Evolutionary conservation across 2,113 vertebrate genomes (phyloP).

Genomic region (Montifringilla adamsi): DNA sequence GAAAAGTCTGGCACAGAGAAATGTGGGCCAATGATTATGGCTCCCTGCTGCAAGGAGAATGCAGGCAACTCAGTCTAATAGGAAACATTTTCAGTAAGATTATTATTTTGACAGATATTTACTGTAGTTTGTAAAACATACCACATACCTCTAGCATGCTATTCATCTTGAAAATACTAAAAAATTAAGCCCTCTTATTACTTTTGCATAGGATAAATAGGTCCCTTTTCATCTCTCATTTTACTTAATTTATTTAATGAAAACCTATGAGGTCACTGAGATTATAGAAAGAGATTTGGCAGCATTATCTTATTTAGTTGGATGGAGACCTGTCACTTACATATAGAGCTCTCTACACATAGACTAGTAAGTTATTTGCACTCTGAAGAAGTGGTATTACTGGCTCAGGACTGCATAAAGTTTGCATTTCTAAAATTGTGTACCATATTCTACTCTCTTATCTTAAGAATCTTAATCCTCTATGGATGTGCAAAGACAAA

Average conservation of each 20-base stretch:
- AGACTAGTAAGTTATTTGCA: slow-evolving; percentile 56
- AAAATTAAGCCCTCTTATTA: neutral
- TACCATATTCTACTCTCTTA: neutral
- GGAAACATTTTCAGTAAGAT: neutral
- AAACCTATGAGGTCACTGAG: slow-evolving; percentile 63
- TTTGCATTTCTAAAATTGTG: slow-evolving; percentile 39
- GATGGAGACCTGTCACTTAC: slow-evolving; percentile 49
- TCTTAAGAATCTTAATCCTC: neutral
- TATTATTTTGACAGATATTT: neutral
- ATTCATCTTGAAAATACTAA: neutral
- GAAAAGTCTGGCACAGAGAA: neutral
- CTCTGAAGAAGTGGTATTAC: slow-evolving; percentile 41
- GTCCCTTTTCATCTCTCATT: slow-evolving; percentile 2
- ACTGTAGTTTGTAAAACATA: neutral
- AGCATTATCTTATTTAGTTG: slow-evolving; percentile 56
- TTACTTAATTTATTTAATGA: slow-evolving; percentile 57
- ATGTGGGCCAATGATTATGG: neutral
- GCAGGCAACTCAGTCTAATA: neutral
- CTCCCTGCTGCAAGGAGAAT: neutral
- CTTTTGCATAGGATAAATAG: neutral
- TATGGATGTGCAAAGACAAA: neutral
- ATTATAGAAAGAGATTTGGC: slow-evolving; percentile 54
- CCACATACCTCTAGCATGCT: neutral
- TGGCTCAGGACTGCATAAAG: neutral
- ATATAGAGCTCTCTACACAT: slow-evolving; percentile 42